Conservation (phyloP, 2,113 vertebrate genomes). For the Fregata magnificens region DNA sequence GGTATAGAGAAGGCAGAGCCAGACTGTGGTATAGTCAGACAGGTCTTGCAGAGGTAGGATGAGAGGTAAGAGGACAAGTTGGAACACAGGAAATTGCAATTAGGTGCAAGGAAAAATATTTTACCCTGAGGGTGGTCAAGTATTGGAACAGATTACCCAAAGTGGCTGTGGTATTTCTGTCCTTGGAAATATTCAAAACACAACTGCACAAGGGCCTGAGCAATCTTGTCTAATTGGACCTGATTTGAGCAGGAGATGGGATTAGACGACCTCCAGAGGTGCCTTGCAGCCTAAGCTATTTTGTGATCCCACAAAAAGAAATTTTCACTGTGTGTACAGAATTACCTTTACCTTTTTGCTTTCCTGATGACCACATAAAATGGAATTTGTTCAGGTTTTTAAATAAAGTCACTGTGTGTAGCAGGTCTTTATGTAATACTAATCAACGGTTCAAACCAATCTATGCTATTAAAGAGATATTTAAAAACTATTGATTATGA, state of each 20-base stretch:
- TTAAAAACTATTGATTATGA: not conserved
- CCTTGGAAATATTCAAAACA: not conserved
- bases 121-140: not conserved
- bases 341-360: not conserved
- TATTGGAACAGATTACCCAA: not conserved
- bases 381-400: not conserved
- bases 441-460: not conserved
- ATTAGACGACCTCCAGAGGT: not conserved
- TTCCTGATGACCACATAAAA: not conserved
- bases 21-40: not conserved
- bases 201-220: not conserved
- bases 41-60: not conserved
- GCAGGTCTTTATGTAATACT: not conserved
- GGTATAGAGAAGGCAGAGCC: not conserved
- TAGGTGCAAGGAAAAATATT: not conserved
- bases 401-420: not conserved
- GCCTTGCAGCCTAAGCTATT: not conserved
- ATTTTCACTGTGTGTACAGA: not conserved
- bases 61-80: not conserved
- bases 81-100: not conserved
- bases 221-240: not conserved
- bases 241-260: not conserved
- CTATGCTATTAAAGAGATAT: not conserved
- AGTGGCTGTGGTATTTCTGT: not conserved
- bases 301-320: not conserved